A percentile compares a stretch with the other conserved stretches of the same genome.
These are phyloP conservation scores for Nemurella pictetii DNA, from an alignment of 2,888 invertebrate genomes.

Conservation along the genomic window DNA sequence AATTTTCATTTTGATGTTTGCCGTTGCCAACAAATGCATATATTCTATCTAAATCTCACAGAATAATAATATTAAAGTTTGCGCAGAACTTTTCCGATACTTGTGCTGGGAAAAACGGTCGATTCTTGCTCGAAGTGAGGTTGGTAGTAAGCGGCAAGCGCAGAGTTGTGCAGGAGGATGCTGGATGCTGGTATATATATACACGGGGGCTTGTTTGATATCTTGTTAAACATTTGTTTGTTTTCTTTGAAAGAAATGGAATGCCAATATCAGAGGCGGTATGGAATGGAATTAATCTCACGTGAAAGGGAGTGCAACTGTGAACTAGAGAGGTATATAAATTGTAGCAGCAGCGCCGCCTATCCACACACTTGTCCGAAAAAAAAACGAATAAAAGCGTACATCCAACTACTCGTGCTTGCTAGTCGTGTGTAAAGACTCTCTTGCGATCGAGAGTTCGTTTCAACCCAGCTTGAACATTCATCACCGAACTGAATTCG, in stretches of 20 bases:
- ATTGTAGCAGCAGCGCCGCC: neutral
- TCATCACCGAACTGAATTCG: no score
- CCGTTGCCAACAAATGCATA: neutral
- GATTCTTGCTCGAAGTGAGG: neutral
- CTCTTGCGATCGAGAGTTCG: neutral
- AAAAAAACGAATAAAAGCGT: neutral
- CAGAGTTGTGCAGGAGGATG: no score
- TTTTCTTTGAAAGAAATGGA: neutral
- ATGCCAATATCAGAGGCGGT: neutral
- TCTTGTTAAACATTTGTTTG: neutral
- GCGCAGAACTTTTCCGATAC: neutral
- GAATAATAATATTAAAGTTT: neutral
- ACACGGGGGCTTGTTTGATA: neutral
- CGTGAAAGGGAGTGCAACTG: neutral
- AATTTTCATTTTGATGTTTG: neutral
- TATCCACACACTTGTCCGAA: neutral
- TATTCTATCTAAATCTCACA: neutral
- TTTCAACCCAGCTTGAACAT: no score
- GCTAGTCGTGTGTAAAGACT: neutral
- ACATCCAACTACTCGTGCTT: neutral
- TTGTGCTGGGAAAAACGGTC: neutral
- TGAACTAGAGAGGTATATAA: neutral
- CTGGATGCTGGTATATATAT: neutral
- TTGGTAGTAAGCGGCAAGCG: neutral
- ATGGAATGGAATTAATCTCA: neutral